Evolutionary conservation across 2,113 vertebrate genomes (phyloP).

Genomic region (Eudorcas thomsonii): DNA sequence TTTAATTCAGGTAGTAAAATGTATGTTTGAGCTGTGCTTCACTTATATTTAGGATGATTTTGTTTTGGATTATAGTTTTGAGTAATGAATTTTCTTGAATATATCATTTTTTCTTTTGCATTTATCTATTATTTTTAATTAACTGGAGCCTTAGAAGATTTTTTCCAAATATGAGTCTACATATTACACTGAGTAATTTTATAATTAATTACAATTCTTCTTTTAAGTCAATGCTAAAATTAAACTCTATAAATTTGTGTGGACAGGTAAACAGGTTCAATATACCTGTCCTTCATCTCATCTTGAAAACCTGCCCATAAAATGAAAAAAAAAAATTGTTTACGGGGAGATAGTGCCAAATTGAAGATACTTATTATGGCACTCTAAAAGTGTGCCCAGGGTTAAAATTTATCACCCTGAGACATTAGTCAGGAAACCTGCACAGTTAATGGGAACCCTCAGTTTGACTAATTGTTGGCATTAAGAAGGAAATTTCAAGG

Average conservation of each 20-base stretch:
- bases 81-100: background rate
- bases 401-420: conserved; percentile 49
- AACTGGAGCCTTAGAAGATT: background rate
- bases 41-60: background rate
- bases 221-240: background rate
- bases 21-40: background rate
- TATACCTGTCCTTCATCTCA: background rate
- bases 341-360: background rate
- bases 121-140: background rate
- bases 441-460: conserved; percentile 50
- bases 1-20: conserved; percentile 17
- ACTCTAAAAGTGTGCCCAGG: conserved; percentile 7
- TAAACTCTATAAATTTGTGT: background rate
- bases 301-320: background rate
- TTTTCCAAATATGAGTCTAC: background rate
- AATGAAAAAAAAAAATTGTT: background rate
- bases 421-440: conserved; percentile 48
- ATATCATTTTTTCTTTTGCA: background rate
- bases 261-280: background rate
- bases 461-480: conserved; percentile 70
- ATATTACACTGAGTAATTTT: background rate
- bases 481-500: conserved; percentile 69
- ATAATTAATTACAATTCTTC: background rate
- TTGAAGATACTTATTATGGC: background rate
- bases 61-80: background rate